Evolutionary conservation across 1,140 invertebrate species (phyloP), one percentile per base, ranked within the genome.

Genomic region (Euglossa dilemma): DNA sequence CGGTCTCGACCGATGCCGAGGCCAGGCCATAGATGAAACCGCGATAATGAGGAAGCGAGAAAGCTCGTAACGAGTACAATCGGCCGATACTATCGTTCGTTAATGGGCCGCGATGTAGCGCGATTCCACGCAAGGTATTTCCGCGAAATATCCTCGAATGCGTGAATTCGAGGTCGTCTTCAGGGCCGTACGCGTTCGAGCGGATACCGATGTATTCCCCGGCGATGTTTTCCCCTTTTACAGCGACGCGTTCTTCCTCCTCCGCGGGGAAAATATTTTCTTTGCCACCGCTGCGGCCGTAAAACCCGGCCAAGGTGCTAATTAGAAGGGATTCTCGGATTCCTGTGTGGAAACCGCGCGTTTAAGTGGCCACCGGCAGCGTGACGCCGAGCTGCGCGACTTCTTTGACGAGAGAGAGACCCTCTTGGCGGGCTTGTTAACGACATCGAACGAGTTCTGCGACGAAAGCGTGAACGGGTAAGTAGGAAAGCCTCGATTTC

Each of bases 21-120:
- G 11, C 57, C 47, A 72, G 36, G 23, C 36, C 8, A 45, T 23
- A 12, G 70, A 73, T 74, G 59, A 74, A 66, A 54, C 83, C 23
- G 54, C 81, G 82, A 87, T 87, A 88, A 87, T 77, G 69, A 86
- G 76, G 61, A 80, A 84, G 79, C 80, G 76, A 72, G 86, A 81
- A 81, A 80, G 77, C 81, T 69, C 64, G 77, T 45, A 81, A 67
- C 85, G 81, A 81, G 74, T 81, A 81, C 76, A 71, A 81, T 77
- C 73, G 50, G 69, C 56, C 82, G 86, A 87, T 87, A 64, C 71
- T 67, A 88, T 87, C 86, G 85, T 85, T 52, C 80, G 72, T 87
- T 87, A 87, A 87, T 87, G 61, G 47, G 57, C 4, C 61, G 73
- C 72, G 18, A 66, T 67, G 71, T 69, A 74, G 71, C 73, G 67